A percentile compares a stretch with the other conserved stretches of the same genome.
Evolutionary conservation across 2,797 vertebrate genomes (phyloP).

Genomic region (Lagorchestes hirsutus): DNA sequence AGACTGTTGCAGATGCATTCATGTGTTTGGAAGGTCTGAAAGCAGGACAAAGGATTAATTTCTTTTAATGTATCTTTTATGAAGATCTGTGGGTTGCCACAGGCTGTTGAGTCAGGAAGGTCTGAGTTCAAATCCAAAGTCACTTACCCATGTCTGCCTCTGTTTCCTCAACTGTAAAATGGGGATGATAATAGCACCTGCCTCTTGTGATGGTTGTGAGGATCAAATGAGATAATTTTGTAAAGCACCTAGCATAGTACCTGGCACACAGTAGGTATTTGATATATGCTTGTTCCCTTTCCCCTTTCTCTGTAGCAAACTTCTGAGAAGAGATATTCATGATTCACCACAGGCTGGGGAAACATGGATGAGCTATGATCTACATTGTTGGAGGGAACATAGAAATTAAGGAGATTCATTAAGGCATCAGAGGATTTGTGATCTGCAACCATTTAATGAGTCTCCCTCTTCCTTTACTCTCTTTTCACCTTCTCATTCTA

Average conservation of each 20-base stretch:
- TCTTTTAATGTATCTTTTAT: conserved; percentile 7
- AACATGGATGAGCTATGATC: not conserved
- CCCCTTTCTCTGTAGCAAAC: not conserved
- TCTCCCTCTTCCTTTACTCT: not conserved
- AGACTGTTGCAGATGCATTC: not conserved
- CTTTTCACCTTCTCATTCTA: not conserved
- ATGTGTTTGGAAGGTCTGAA: not conserved
- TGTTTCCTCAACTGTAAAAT: not conserved
- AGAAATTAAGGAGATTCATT: not conserved
- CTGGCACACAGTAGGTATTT: not conserved
- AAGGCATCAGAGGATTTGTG: not conserved
- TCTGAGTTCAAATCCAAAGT: not conserved
- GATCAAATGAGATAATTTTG: not conserved
- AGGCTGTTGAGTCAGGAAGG: not conserved
- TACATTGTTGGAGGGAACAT: not conserved
- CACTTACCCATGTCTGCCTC: not conserved
- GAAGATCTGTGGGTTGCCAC: not conserved
- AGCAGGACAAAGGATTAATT: conserved; percentile 12
- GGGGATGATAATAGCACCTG: not conserved
- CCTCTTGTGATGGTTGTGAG: not conserved
- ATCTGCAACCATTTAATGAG: not conserved
- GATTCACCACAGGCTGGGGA: not conserved
- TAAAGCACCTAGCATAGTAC: not conserved
- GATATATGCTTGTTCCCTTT: not conserved
- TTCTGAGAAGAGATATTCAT: not conserved